phyloP scores from a whole-genome alignment of 2,888 invertebrate species.

The Pachydiplax longipennis region DNA sequence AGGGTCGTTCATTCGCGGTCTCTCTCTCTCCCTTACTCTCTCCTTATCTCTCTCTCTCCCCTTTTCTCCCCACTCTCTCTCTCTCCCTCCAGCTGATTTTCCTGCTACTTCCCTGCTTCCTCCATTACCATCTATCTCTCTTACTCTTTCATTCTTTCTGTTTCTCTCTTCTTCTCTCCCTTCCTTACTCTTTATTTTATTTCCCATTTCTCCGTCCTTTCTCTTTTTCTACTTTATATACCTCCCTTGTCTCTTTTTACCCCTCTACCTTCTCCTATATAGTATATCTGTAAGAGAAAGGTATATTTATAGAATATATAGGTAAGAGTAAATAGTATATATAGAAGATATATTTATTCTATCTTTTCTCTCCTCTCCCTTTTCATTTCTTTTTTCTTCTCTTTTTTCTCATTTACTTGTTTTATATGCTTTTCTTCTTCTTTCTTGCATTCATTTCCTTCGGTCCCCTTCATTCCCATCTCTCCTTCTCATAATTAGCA shows the following conservation, averaged over 20 bases:
- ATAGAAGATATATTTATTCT: too few species aligned
- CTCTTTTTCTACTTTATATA: neutral
- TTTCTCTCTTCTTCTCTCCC: neutral
- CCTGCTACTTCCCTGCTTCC: neutral
- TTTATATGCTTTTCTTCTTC: too few species aligned
- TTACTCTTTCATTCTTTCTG: neutral
- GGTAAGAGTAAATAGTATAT: too few species aligned
- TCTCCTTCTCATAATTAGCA: too few species aligned
- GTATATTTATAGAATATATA: too few species aligned
- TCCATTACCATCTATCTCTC: neutral
- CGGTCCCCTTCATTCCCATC: too few species aligned
- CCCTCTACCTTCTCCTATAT: too few species aligned
- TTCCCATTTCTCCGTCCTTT: too few species aligned
- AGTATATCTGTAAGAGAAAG: too few species aligned
- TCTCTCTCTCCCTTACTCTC: neutral
- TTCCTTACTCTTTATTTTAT: neutral
- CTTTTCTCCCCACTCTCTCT: neutral
- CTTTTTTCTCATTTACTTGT: too few species aligned
- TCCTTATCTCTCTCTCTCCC: neutral
- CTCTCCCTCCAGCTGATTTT: neutral
- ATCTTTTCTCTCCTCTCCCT: neutral
- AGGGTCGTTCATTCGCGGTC: neutral
- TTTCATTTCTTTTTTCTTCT: too few species aligned
- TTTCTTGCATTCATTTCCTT: too few species aligned
- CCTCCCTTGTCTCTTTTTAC: neutral